A percentile compares a stretch with the other conserved stretches of the same genome.
Evolutionary conservation across 2,888 invertebrate species (phyloP).

Genomic region (Tenthredo amoena): DNA sequence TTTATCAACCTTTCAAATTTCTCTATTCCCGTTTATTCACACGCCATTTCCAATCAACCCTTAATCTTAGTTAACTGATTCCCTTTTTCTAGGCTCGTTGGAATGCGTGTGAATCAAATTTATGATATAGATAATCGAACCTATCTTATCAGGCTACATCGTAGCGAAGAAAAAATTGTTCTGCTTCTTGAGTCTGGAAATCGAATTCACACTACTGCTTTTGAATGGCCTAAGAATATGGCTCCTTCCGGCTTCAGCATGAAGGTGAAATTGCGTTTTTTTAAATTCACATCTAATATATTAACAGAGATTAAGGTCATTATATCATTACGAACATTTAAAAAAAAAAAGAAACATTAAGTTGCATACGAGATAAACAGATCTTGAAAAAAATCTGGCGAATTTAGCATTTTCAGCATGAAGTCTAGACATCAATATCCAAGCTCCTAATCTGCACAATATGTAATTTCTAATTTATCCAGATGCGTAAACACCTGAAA

Average conservation of each 20-base stretch:
- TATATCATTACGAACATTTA: background rate
- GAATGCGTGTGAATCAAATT: slow-evolving; percentile 97
- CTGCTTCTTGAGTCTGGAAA: slow-evolving; percentile 96
- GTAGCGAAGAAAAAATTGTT: slow-evolving; percentile 92
- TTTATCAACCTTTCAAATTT: background rate
- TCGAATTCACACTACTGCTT: slow-evolving; percentile 95
- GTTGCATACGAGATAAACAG: too few relatives aligned
- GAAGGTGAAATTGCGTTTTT: slow-evolving; percentile 84
- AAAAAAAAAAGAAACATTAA: too few relatives aligned
- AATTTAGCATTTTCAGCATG: background rate
- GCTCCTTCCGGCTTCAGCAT: slow-evolving; percentile 98
- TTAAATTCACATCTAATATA: background rate
- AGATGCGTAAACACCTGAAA: slow-evolving; percentile 97
- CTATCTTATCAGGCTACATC: slow-evolving; percentile 93
- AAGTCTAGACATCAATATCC: background rate
- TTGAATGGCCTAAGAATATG: slow-evolving; percentile 99
- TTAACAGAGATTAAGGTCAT: background rate
- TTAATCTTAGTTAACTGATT: background rate
- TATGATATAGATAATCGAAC: slow-evolving; percentile 99
- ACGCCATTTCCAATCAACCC: background rate
- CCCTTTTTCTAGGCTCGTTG: slow-evolving; percentile 84
- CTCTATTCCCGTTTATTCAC: background rate
- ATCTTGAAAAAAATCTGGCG: background rate
- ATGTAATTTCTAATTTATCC: slow-evolving; percentile 67
- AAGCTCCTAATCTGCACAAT: slow-evolving; percentile 3